Conservation (phyloP, 2,797 vertebrate genomes). For the Lagodon rhomboides region DNA sequence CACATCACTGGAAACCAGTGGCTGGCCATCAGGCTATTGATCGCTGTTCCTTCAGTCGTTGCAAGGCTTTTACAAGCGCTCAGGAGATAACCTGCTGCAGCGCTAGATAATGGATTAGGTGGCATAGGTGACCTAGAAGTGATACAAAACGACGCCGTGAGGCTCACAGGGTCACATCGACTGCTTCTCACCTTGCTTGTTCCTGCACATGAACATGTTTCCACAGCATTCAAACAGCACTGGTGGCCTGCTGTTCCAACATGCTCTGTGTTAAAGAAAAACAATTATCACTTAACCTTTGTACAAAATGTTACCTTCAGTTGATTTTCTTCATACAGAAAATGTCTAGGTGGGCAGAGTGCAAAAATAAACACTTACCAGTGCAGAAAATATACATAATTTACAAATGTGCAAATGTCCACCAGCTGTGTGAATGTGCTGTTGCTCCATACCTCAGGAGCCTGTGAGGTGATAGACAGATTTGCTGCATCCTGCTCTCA, state of each 20-base stretch:
- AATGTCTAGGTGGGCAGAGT: not conserved
- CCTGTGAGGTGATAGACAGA: not conserved
- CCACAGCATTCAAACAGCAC: not conserved
- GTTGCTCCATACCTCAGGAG: not conserved
- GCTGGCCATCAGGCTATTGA: conserved; percentile 8
- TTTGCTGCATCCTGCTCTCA: not conserved
- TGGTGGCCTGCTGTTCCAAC: not conserved
- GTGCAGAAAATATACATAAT: not conserved
- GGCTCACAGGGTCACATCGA: not conserved
- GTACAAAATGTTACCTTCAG: not conserved
- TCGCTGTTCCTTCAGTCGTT: conserved; percentile 4
- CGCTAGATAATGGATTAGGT: not conserved
- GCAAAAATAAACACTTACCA: not conserved
- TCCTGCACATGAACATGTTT: not conserved
- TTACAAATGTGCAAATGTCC: not conserved
- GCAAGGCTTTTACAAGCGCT: conserved; percentile 18
- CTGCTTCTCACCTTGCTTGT: conserved; percentile 5
- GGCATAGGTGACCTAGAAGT: not conserved
- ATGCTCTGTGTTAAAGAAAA: not conserved
- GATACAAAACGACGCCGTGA: not conserved
- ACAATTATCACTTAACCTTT: not conserved
- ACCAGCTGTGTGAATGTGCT: not conserved
- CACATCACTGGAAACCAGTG: not conserved
- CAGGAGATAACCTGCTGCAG: conserved; percentile 18
- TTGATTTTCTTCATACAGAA: not conserved